Evolutionary conservation across 2,113 vertebrate species (phyloP).

Genomic region (Mobula hypostoma): DNA sequence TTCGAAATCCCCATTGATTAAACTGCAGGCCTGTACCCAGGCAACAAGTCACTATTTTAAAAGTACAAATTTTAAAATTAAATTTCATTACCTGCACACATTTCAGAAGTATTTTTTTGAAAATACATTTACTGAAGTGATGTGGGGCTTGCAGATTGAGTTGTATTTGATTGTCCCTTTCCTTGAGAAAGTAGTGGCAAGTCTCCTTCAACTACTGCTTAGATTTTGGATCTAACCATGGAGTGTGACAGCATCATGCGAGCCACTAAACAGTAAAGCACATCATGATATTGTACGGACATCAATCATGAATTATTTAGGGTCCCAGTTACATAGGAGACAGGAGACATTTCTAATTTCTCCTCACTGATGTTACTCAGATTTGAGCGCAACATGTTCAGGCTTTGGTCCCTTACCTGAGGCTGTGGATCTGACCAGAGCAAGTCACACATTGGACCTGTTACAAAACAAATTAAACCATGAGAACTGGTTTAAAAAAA

Average conservation of each 20-base stretch:
- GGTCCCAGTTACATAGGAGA: background rate
- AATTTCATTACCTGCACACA: background rate
- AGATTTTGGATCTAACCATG: background rate
- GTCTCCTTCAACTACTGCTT: too few relatives aligned
- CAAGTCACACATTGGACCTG: slow-evolving; percentile 91
- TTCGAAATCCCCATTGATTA: background rate
- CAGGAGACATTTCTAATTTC: background rate
- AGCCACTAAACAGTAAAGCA: background rate
- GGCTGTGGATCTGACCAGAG: slow-evolving; percentile 87
- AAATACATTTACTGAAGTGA: too few relatives aligned
- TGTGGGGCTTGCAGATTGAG: too few relatives aligned
- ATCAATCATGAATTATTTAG: background rate
- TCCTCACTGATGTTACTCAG: background rate
- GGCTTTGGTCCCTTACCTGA: slow-evolving; percentile 61
- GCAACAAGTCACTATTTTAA: too few relatives aligned
- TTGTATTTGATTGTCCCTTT: too few relatives aligned
- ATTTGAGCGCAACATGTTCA: background rate
- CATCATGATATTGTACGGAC: background rate
- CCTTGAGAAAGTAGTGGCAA: too few relatives aligned
- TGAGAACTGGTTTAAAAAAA: background rate
- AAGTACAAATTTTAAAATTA: background rate
- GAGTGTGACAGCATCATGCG: background rate
- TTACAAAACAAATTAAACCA: background rate
- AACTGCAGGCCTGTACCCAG: background rate
- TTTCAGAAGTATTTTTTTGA: too few relatives aligned